Evolutionary conservation across 2,113 vertebrate genomes (phyloP), one percentile per base, ranked within the genome.

Genomic region (Rhea pennata): DNA sequence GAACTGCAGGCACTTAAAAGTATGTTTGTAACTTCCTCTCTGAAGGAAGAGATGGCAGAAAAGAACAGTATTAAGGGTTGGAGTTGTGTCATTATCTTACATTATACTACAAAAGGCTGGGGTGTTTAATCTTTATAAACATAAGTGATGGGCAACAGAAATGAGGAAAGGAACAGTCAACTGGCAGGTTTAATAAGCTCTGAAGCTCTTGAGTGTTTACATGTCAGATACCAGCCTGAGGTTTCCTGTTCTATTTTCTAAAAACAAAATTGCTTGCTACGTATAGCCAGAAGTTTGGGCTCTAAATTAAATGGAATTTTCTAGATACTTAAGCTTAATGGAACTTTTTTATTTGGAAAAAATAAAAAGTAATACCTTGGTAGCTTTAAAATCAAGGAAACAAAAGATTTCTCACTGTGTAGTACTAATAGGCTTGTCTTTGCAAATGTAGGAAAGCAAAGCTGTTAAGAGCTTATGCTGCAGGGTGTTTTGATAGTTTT

Each of bases 21-120:
- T 9, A 2, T 21, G 13, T 29, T 73, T 27, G 19, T 74, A 27
- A 21, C 21, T 54, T 81, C 15, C 29, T 10, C 46, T 78, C 23
- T 36, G 36, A 36, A 36, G 36, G 36, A 36, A 36, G 36, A 36
- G 36, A 36, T 36, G 36, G 36, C 36, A 36, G 36, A 36, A 36
- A 36, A 36, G 36, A 36, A 36, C 36, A 36, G 36, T 36, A 36
- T 36, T 36, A 36, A 36, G 24, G 11, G 70, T 12, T 15, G 9
- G 36, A 82, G 50, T 5, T 11, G 19, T 15, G 8, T 24, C 58
- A 26, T 1, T 72, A 51, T 13, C n/a, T 31, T 79, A 15, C n/a
- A 16, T 26, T 12, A 0, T 2, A 1, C 23, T 64, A 22, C 29
- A 21, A 66, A 33, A 50, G 9, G 10, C 4, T 3, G 13, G 6